These are phyloP conservation scores for Bucorvus abyssinicus DNA, from an alignment of 2,797 vertebrate genomes.

Conservation along the genomic window DNA sequence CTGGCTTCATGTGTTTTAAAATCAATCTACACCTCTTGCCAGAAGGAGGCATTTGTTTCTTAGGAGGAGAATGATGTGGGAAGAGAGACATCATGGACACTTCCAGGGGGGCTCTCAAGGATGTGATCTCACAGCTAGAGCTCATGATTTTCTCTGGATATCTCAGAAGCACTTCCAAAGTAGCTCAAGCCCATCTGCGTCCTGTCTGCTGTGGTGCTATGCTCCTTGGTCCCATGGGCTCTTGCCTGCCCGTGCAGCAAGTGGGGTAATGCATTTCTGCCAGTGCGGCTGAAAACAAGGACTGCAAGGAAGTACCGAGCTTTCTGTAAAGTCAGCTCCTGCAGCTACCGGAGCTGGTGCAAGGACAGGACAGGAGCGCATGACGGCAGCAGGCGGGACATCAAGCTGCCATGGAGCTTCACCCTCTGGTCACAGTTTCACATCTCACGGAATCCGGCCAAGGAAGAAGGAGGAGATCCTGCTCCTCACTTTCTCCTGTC, in stretches of 20 bases:
- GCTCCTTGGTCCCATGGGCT: not conserved
- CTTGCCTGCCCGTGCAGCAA: not conserved
- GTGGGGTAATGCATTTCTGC: not conserved
- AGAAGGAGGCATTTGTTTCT: not conserved
- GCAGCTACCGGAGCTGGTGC: not conserved
- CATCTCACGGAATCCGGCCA: accelerated
- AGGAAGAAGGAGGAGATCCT: not conserved
- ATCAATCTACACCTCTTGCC: not conserved
- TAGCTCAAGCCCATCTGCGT: not conserved
- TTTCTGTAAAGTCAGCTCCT: not conserved
- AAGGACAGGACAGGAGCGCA: not conserved
- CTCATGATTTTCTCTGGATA: not conserved
- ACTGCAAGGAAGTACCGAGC: not conserved
- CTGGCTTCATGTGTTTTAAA: not conserved
- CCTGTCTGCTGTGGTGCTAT: not conserved
- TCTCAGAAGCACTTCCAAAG: not conserved
- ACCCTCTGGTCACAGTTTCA: not conserved
- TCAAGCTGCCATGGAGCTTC: not conserved
- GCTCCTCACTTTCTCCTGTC: not conserved
- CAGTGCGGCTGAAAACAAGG: not conserved
- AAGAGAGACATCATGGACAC: not conserved
- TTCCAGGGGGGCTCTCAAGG: not conserved
- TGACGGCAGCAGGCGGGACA: not conserved
- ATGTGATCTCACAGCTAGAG: not conserved
- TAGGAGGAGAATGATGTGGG: not conserved